A percentile compares a stretch with the other conserved stretches of the same genome.
These are phyloP conservation scores for Agelaius phoeniceus DNA, from an alignment of 2,113 vertebrate species.

Conservation along the genomic window DNA sequence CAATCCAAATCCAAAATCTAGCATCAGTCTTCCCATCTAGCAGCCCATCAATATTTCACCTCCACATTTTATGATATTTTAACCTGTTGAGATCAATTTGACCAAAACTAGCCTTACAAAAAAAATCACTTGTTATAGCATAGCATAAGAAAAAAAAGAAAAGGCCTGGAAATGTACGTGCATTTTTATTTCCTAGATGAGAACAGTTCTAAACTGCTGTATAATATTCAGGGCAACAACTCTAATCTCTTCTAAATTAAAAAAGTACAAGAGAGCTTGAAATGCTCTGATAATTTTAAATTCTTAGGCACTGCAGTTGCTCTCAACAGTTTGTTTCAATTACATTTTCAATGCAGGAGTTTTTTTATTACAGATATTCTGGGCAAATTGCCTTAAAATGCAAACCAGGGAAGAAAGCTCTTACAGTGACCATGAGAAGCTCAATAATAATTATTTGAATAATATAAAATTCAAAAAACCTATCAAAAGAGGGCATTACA, in stretches of 20 bases:
- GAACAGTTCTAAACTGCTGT: neutral
- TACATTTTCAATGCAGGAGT: neutral
- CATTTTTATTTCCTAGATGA: neutral
- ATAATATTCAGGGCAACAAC: neutral
- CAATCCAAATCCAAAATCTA: neutral
- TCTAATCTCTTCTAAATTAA: constrained; percentile 20
- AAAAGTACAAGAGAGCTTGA: neutral
- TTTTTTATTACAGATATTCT: neutral
- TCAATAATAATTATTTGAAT: neutral
- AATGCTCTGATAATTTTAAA: constrained; percentile 14
- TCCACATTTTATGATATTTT: neutral
- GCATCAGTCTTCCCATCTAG: neutral
- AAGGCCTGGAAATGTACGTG: neutral
- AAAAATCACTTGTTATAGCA: neutral
- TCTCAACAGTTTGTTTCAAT: neutral
- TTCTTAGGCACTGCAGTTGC: neutral
- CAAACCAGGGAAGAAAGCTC: neutral
- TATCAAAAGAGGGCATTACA: neutral
- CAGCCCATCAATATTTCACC: neutral
- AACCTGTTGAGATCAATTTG: neutral
- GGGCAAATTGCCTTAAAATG: neutral
- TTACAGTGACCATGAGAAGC: neutral
- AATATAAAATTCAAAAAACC: neutral
- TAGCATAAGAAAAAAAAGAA: neutral
- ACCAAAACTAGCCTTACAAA: neutral